phyloP scores from a whole-genome alignment of 2,797 vertebrate species.

The Rhinophrynus dorsalis region DNA sequence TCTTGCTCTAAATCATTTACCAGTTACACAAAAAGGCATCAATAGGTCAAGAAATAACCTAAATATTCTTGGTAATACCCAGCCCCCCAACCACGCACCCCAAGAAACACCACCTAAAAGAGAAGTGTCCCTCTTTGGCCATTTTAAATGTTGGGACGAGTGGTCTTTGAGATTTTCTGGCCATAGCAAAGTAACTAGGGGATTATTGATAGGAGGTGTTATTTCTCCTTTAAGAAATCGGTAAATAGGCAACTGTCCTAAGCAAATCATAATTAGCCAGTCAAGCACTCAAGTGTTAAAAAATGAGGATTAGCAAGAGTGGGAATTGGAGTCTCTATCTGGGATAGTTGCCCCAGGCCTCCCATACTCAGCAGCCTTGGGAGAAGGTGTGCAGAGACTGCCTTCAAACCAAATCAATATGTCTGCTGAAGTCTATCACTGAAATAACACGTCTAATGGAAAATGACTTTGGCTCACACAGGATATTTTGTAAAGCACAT shows the following conservation, averaged over 20 bases:
- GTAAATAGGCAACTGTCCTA: background rate
- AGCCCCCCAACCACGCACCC: too few relatives aligned
- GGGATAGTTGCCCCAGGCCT: conserved; percentile 28
- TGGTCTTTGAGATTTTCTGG: too few relatives aligned
- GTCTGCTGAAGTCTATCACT: conserved; percentile 64
- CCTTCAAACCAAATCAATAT: conserved; percentile 63
- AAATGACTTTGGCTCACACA: conserved; percentile 64
- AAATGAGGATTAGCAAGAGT: background rate
- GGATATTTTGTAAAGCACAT: conserved; percentile 60
- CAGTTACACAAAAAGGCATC: too few relatives aligned
- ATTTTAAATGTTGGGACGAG: too few relatives aligned
- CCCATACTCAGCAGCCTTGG: conserved; percentile 16
- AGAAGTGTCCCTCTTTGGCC: too few relatives aligned
- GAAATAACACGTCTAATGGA: conserved; percentile 66
- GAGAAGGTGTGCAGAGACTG: conserved; percentile 45
- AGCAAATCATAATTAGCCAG: background rate
- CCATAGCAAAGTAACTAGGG: too few relatives aligned
- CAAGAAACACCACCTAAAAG: too few relatives aligned
- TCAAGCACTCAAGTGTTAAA: background rate
- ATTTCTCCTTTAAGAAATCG: background rate
- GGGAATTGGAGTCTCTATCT: conserved; percentile 3
- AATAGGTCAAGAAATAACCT: too few relatives aligned
- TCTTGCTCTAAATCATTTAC: too few relatives aligned
- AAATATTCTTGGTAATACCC: too few relatives aligned
- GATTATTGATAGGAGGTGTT: too few relatives aligned